Evolutionary conservation across 2,797 vertebrate genomes (phyloP), one percentile per base, ranked within the genome.

Genomic region (Salarias fasciatus): DNA sequence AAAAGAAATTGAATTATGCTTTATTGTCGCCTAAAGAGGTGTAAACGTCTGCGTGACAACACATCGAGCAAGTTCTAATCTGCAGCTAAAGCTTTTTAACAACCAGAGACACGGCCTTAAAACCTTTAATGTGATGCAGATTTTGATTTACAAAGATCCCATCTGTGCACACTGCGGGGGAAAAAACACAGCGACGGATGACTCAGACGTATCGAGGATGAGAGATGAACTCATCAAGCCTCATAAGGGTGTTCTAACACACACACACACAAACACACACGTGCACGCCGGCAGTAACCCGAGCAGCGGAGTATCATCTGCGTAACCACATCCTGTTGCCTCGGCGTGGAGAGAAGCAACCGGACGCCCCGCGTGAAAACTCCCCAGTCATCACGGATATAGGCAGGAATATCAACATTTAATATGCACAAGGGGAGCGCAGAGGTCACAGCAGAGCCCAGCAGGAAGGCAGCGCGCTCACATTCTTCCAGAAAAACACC

Each of bases 321-420:
- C 44, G 77, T 72, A 80, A 87, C 83, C 83, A 84, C 86, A 85
- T 88, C 84, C 86, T 78, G 11, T 75, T 53, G 51, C 72, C 75
- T 79, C 69, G n/a, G 72, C 57, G 83, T 75, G 56, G 76, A 64
- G 60, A 63, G 71, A 63, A 50, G 63, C 46, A 84, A 88, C 69
- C 61, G 6, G 59, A 88, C 75, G 84, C 84, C 53, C 29, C 54
- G 24, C 48, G 59, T 69, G 69, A 83, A 83, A 86, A 88, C 71
- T 66, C 81, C 78, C 49, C 9, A 73, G 84, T 90, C 86, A 88
- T 86, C 86, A 82, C 81, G 78, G 82, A 81, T 80, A 83, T 80
- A 69, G 76, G 80, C 72, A 82, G 56, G 38, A 86, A 85, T 82
- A 83, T 86, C 77, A 83, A 47, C 86, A 88, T 83, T 84, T 82